Base-by-base conservation (phyloP, 1,140 invertebrate genomes). In the Aradophagus sp. region DNA sequence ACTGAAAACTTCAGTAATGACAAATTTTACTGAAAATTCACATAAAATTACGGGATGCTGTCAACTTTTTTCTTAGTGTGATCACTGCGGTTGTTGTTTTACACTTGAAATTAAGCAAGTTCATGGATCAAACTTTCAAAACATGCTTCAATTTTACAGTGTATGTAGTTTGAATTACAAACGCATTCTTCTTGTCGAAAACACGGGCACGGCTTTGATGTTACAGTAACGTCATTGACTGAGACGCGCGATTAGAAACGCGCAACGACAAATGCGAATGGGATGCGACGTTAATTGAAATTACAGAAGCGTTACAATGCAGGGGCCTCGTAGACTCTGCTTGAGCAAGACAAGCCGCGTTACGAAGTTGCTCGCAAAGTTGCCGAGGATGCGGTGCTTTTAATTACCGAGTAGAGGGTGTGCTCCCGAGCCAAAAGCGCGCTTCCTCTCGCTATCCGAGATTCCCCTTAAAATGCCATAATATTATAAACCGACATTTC, bases 331-430 rank as follows among this genome's bases (percentile, higher is more conserved):
- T 53, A 67, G 66, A 58, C 32, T 52, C 58, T 73, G 65, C 58
- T 67, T 67, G 63, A 58, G 36, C n/a, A 50, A 67, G 63, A 58
- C 63, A 67, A 44, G 45, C 63, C 53, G 58, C 53, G 47, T 65
- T 41, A 47, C 58, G 35, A 78, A 79, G 55, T 80, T 76, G 71
- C 71, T 77, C 68, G 62, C 59, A 71, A 65, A 77, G 74, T 78
- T 77, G 67, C 74, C 45, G 16, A 41, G 63, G 73, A 73, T 70
- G 74, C 63, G 76, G 68, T 66, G 78, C 76, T 78, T 79, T 81
- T 80, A 80, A 81, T 81, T 81, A 78, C 77, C 75, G n/a, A n/a
- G 75, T 70, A 78, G 73, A 78, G 79, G 76, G 47, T 67, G 67
- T 77, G 66, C 23, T 53, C 72, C 76, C 68, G 70, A 71, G 52